phyloP scores from a whole-genome alignment of 2,113 vertebrate genomes.

The Turnix velox region DNA sequence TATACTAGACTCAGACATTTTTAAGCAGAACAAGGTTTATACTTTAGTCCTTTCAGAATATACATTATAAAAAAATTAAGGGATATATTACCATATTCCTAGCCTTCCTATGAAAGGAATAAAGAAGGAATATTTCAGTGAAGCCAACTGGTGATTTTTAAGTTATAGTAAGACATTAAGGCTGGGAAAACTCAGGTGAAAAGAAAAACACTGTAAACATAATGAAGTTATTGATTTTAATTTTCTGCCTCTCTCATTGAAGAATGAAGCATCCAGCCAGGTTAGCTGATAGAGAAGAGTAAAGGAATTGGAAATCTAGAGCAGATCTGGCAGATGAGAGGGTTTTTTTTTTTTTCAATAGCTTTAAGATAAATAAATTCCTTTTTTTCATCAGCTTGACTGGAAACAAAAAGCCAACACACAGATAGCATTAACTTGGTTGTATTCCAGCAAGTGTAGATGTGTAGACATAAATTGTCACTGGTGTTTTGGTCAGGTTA shows the following conservation, averaged over 20 bases:
- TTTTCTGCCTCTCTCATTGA: constrained; percentile 70
- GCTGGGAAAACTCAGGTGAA: constrained; percentile 65
- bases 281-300: background rate
- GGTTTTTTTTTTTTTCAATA: constrained; percentile 40
- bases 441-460: background rate
- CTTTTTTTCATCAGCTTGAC: background rate
- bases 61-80: background rate
- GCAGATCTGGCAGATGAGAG: background rate
- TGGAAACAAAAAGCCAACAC: background rate
- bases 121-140: background rate
- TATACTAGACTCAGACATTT: background rate
- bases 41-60: background rate
- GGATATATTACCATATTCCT: background rate
- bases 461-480: background rate
- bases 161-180: constrained; percentile 30
- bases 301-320: constrained; percentile 24
- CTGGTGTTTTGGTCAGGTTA: background rate
- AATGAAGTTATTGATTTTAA: constrained; percentile 91
- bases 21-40: background rate
- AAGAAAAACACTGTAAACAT: constrained; percentile 70
- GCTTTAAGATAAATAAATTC: constrained; percentile 14
- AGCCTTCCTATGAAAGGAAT: background rate
- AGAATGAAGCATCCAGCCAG: constrained; percentile 39
- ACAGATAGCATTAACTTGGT: background rate
- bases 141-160: constrained; percentile 2